phyloP scores from a whole-genome alignment of 2,797 vertebrate species.

The Columba guinea region DNA sequence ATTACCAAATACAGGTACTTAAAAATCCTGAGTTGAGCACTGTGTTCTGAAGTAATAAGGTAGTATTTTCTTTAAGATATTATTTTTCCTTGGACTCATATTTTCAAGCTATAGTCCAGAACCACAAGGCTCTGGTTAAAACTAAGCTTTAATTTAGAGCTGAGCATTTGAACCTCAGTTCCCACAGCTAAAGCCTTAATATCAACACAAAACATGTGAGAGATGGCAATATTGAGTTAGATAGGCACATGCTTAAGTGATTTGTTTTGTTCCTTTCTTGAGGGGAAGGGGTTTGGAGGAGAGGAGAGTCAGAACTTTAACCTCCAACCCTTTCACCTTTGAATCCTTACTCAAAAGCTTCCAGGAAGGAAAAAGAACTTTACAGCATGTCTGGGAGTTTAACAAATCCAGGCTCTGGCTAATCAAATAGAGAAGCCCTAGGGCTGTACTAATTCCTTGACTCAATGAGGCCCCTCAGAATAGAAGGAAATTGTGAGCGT shows the following conservation, averaged over 20 bases:
- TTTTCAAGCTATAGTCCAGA: background rate
- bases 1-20: background rate
- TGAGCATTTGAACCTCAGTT: background rate
- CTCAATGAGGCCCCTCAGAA: constrained; percentile 32
- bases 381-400: constrained; percentile 38
- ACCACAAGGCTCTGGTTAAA: background rate
- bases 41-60: background rate
- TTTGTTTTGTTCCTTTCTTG: constrained; percentile 51
- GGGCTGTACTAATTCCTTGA: constrained; percentile 59
- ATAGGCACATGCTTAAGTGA: constrained; percentile 40
- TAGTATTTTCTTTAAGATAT: background rate
- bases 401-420: constrained; percentile 55
- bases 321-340: constrained; percentile 65
- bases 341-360: constrained; percentile 61
- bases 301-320: constrained; percentile 56
- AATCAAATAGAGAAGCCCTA: constrained; percentile 56
- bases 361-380: constrained; percentile 48
- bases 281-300: constrained; percentile 22
- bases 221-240: constrained; percentile 6
- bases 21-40: background rate
- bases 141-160: background rate
- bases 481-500: constrained; percentile 20
- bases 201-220: constrained; percentile 40
- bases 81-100: background rate
- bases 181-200: constrained; percentile 10